phyloP scores from a whole-genome alignment of 2,113 vertebrate species.

The Elanoides forficatus region DNA sequence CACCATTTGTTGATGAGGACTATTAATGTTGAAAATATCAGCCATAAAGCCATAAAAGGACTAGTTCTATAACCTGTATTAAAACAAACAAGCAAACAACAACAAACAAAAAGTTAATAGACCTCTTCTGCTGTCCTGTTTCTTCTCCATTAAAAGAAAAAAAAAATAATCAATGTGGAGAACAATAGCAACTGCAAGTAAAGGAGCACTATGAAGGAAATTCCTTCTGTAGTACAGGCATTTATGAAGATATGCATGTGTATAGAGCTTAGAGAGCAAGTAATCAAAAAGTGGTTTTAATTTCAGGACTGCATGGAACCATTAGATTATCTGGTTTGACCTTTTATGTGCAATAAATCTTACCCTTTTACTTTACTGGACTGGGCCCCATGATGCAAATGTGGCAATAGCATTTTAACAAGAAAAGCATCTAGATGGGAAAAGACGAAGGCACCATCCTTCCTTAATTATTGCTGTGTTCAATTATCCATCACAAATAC shows the following conservation, averaged over 20 bases:
- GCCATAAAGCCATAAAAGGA: background rate
- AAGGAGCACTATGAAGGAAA: background rate
- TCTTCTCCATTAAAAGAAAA: background rate
- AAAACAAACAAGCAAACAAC: background rate
- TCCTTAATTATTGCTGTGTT: background rate
- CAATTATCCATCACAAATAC: background rate
- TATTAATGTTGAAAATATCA: background rate
- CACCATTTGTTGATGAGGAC: background rate
- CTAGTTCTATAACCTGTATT: background rate
- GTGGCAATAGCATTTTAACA: background rate
- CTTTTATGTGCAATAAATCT: conserved; percentile 13
- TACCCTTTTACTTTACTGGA: background rate
- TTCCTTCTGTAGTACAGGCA: background rate
- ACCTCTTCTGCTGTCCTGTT: background rate
- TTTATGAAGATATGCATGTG: background rate
- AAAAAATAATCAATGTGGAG: background rate
- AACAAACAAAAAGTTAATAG: background rate
- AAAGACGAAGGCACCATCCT: background rate
- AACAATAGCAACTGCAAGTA: background rate
- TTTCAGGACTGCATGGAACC: background rate
- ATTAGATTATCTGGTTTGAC: conserved; percentile 15
- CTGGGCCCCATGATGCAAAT: background rate
- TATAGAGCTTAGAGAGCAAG: background rate
- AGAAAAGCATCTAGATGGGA: background rate
- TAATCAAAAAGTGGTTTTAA: background rate